phyloP scores from a whole-genome alignment of 2,797 vertebrate genomes.

The Bothrops alternatus region DNA sequence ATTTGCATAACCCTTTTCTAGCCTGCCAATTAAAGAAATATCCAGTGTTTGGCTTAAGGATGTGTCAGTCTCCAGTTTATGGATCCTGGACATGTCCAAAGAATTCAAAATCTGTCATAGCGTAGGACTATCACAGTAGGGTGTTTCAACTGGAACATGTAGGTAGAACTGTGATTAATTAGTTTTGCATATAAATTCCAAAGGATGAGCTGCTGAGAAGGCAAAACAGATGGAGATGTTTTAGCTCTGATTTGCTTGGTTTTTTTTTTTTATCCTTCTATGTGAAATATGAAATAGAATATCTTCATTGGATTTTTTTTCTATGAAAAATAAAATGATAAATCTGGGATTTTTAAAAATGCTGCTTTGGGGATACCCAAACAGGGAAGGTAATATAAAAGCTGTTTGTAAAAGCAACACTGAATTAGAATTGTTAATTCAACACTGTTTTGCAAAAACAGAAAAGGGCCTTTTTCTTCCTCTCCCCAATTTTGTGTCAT shows the following conservation, averaged over 20 bases:
- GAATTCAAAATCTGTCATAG: constrained; percentile 45
- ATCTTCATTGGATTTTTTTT: background rate
- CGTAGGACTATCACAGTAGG: background rate
- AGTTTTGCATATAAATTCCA: background rate
- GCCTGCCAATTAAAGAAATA: background rate
- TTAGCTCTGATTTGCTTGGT: background rate
- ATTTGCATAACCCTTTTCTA: background rate
- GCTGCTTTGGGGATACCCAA: background rate
- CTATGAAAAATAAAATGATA: background rate
- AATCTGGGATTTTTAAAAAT: background rate
- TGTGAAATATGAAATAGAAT: background rate
- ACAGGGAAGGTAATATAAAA: background rate
- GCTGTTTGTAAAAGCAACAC: background rate
- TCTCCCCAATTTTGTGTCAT: background rate
- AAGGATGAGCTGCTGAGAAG: background rate
- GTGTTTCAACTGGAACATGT: background rate
- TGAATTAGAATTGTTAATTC: background rate
- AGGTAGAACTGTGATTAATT: constrained; percentile 17
- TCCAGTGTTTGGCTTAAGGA: background rate
- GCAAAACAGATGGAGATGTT: background rate
- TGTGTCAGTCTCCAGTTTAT: background rate
- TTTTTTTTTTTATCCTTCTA: background rate
- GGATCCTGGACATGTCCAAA: constrained; percentile 13
- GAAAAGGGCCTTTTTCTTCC: background rate
- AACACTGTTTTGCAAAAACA: background rate